Conservation (phyloP, 2,888 invertebrate species). For the Eristalinus sepulchralis region DNA sequence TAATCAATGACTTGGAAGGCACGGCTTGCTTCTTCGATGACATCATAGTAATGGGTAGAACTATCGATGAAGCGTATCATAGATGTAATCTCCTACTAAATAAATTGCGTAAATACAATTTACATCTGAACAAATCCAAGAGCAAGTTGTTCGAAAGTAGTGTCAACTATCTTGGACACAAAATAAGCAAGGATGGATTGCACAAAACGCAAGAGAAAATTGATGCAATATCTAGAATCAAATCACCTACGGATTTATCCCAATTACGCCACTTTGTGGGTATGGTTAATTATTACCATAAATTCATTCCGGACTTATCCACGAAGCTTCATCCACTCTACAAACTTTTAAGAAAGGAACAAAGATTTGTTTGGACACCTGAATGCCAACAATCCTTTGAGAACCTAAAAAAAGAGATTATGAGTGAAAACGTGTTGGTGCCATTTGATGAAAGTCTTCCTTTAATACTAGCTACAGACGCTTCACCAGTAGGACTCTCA, state of each 20-base stretch:
- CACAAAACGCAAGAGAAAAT: slow-evolving; percentile 73
- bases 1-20: slow-evolving; percentile 29
- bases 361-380: slow-evolving; percentile 47
- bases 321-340: slow-evolving; percentile 14
- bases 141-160: slow-evolving; percentile 3
- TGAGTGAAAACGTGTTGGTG: slow-evolving; percentile 62
- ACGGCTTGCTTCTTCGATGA: slow-evolving; percentile 36
- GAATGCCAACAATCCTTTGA: slow-evolving; percentile 72
- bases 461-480: slow-evolving; percentile 72
- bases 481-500: slow-evolving; percentile 62
- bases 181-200: slow-evolving; percentile 72
- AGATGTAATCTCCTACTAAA: not conserved
- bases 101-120: not conserved
- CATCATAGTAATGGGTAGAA: slow-evolving; percentile 21
- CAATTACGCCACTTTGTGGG: slow-evolving; percentile 31
- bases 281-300: slow-evolving; percentile 45
- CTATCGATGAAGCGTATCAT: not conserved
- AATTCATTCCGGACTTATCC: slow-evolving; percentile 42
- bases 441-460: slow-evolving; percentile 67
- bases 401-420: slow-evolving; percentile 72
- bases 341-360: slow-evolving; percentile 31
- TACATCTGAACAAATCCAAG: slow-evolving; percentile 1
- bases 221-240: slow-evolving; percentile 71
- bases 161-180: not conserved
- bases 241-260: slow-evolving; percentile 71